phyloP scores from a whole-genome alignment of 2,888 invertebrate genomes.

The Caenorhabditis sp. region DNA sequence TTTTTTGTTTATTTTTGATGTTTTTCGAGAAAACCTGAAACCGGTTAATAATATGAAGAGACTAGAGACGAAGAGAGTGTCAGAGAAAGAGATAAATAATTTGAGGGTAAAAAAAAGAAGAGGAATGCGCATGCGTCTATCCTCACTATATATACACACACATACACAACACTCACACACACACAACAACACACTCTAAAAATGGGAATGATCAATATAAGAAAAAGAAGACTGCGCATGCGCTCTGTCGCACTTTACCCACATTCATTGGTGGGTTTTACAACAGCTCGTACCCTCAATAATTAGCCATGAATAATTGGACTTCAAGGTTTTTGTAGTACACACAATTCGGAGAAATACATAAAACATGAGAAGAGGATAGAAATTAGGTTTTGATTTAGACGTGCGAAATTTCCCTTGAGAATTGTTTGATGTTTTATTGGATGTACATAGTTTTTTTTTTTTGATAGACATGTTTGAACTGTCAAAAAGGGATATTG shows the following conservation, averaged over 20 bases:
- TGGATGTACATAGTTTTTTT: background rate
- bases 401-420: background rate
- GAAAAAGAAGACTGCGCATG: background rate
- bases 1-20: background rate
- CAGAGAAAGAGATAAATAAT: background rate
- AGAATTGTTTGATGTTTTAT: slow-evolving; percentile 1
- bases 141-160: background rate
- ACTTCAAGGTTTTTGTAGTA: background rate
- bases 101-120: background rate
- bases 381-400: background rate
- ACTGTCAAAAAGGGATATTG: background rate
- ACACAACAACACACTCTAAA: background rate
- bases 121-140: background rate
- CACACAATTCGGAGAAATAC: background rate
- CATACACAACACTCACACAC: too few relatives aligned
- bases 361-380: background rate
- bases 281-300: background rate
- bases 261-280: background rate
- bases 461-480: slow-evolving; percentile 1
- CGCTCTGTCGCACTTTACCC: background rate
- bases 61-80: background rate
- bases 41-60: background rate
- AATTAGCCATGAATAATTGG: background rate
- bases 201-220: background rate
- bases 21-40: background rate